Base-by-base conservation (phyloP, 2,113 vertebrate species). In the Seriola dumerili region DNA sequence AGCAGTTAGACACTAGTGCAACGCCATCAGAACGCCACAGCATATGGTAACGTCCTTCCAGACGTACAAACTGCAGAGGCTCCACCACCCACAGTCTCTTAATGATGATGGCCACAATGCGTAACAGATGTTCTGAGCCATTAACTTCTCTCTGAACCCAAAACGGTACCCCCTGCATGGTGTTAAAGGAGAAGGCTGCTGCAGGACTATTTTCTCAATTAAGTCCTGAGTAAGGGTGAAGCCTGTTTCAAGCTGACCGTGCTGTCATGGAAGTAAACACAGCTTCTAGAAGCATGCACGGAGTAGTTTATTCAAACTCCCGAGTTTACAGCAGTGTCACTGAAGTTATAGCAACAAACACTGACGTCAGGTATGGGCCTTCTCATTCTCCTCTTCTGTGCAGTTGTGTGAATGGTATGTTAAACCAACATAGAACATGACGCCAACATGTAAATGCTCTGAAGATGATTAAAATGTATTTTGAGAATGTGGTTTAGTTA, bases 81-180 rank as follows among this genome's bases (percentile, higher is more conserved):
- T 48, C 48, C 46, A 63, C 87, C 85, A 75, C 88, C 85, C 75
- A 62, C 74, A 29, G 84, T 52, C 81, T 88, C 78, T 44, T 87
- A 89, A 94, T 89, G 91, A 83, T 79, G 63, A 84, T 89, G 68
- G 32, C 82, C 87, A 85, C 80, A 50, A 81, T 77, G 74, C 54
- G 38, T 73, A 86, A 76, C 93, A 91, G 85, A 92, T 86, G 91
- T 78, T 90, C 75, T 54, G 75, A 85, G 69, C 77, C 83, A 91
- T 92, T 92, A 93, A 88, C 86, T 85, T 89, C 73, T 89, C 83
- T 46, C 64, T 85, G 91, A 92, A 90, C 91, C 83, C 75, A 78
- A 50, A 85, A 78, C 0, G 29, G 75, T n/a, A 54, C 79, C 76
- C 68, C 57, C 74, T 68, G 76, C 82, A n/a, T 36, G 36, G 65